These are phyloP conservation scores for Pyrrhosoma nymphula DNA, from an alignment of 2,888 invertebrate species.

Conservation along the genomic window DNA sequence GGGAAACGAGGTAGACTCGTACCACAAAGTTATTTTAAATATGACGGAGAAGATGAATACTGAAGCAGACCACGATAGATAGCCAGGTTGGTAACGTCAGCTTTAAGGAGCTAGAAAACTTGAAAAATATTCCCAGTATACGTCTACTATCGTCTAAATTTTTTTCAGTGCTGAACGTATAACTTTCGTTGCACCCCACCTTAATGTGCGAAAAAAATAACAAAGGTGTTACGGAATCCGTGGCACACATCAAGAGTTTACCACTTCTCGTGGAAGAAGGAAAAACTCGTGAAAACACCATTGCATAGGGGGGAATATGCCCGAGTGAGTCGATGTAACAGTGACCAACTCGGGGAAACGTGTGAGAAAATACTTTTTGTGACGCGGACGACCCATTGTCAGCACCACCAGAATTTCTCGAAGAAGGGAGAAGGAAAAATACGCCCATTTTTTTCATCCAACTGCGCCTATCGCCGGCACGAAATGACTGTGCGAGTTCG, in stretches of 20 bases:
- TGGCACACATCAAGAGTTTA: neutral
- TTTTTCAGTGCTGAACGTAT: no score
- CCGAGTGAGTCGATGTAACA: neutral
- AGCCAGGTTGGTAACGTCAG: no score
- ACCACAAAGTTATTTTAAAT: no score
- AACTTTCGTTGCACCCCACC: no score
- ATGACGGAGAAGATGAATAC: no score
- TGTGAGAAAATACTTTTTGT: neutral
- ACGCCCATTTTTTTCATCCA: neutral
- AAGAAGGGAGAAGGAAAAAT: neutral
- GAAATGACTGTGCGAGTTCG: constrained; percentile 14
- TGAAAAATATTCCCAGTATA: no score
- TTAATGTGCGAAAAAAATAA: neutral
- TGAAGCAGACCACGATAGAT: no score
- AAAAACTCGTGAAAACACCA: neutral
- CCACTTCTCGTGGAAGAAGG: neutral
- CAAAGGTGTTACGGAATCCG: neutral
- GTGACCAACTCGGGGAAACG: constrained; percentile 45
- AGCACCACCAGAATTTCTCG: neutral
- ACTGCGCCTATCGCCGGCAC: neutral
- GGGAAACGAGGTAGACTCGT: neutral
- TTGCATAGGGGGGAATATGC: neutral
- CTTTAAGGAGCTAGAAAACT: no score
- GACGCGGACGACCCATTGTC: neutral
- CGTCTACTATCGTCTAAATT: no score